Conservation (phyloP, 2,888 invertebrate genomes). For the Mylabris sibirica region DNA sequence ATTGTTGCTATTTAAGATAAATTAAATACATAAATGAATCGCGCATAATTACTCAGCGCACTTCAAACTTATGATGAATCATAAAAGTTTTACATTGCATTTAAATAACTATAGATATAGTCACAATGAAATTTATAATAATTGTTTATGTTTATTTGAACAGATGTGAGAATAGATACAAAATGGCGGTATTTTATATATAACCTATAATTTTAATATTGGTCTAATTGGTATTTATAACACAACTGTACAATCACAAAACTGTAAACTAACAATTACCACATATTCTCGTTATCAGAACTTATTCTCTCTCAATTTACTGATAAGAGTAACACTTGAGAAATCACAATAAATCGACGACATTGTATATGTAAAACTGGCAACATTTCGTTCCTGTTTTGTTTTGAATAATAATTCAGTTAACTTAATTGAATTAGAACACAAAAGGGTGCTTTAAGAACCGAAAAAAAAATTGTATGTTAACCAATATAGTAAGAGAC, state of each 20-base stretch:
- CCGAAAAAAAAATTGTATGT: not conserved
- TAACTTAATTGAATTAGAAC: constrained; percentile 7
- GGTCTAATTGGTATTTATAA: not conserved
- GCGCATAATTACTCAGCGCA: constrained; percentile 7
- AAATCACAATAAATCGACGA: not conserved
- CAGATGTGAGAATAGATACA: not conserved
- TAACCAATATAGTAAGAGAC: not conserved
- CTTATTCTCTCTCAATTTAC: not conserved
- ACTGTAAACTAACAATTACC: constrained; percentile 2
- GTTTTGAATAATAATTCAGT: not conserved
- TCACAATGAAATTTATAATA: not conserved
- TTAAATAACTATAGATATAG: not conserved
- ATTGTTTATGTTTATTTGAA: constrained; percentile 2
- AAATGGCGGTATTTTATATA: not conserved
- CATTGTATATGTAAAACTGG: not conserved
- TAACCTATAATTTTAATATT: not conserved
- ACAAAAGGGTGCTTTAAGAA: not conserved
- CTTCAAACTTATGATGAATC: not conserved
- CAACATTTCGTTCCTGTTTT: not conserved
- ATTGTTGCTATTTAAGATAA: not conserved
- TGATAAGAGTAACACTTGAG: not conserved
- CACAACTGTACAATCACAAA: constrained; percentile 3
- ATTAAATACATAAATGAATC: not conserved
- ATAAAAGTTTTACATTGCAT: not conserved
- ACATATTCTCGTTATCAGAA: not conserved